Evolutionary conservation across 2,888 invertebrate species (phyloP), one percentile per base, ranked within the genome.

Genomic region (Agrotis clavis): DNA sequence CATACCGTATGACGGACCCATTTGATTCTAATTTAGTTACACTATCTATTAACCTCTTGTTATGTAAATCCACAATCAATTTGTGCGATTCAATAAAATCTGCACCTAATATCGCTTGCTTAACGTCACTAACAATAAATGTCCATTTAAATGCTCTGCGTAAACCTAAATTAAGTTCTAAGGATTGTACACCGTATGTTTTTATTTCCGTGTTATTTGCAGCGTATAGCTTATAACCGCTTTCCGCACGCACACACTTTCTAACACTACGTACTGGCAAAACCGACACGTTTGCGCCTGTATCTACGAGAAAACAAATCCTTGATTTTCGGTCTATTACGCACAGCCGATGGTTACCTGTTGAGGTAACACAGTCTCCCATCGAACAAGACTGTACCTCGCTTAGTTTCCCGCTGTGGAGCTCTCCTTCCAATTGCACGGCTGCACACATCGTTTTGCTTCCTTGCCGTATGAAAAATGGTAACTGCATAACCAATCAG

Each of bases 121-220:
- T 59, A 14, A 59, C 35, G 1, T 57, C 35, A 7, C 57, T 57
- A 0, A 57, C 57, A 35, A 35, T 57, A 7, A 57, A 57, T 0
- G n/a, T 0, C n/a, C 35, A 57, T 35, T 21, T 61, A 47, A 47
- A 61, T 18, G 1, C 18, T 61, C 61, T 61, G 13, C 61, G 61
- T 1, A 62, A 4, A 1, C 48, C 61, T 62, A 48, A 62, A 62
- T 62, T 48, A 2, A 62, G 18, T 48, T 62, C 61, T n/a, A 62
- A 1, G 0, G 0, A 0, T 2, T 62, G 48, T 1, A 30, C 0
- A 30, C 48, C 62, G 1, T n/a, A 62, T 16, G 48, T 48, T 4
- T 30, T 62, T 0, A 48, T 62, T 2, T 62, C 30, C 0, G 25
- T 48, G 18, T 61, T 61, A 14, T 60, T 60, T 60, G 19, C 60